These are phyloP conservation scores for Typhlomys cinereus DNA, from an alignment of 2,113 vertebrate genomes.

Conservation along the genomic window DNA sequence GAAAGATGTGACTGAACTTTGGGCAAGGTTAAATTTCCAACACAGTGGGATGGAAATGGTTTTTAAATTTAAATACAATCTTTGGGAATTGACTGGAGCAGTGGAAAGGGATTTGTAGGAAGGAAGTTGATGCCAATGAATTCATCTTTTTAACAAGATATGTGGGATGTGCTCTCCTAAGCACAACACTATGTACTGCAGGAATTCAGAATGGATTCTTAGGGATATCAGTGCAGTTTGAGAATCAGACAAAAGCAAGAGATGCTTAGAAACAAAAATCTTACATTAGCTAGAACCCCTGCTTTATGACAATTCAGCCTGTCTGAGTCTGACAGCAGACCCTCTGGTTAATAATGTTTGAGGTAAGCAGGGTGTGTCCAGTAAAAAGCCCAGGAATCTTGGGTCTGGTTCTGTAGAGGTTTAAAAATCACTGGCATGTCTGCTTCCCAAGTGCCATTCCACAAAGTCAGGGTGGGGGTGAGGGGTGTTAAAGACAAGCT, in stretches of 20 bases:
- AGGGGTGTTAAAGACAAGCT: neutral
- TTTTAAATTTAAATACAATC: conserved; percentile 34
- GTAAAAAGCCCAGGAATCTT: neutral
- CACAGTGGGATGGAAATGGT: conserved; percentile 9
- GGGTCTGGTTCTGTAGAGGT: neutral
- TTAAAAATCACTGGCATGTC: neutral
- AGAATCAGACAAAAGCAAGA: neutral
- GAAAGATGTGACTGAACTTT: neutral
- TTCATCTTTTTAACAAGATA: conserved; percentile 4
- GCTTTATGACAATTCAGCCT: neutral
- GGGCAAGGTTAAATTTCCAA: neutral
- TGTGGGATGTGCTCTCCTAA: neutral
- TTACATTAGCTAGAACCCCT: neutral
- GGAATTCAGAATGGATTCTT: neutral
- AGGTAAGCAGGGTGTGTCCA: neutral
- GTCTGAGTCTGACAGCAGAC: neutral
- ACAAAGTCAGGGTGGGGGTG: neutral
- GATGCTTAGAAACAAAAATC: neutral
- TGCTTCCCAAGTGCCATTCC: neutral
- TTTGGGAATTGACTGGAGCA: neutral
- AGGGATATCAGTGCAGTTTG: neutral
- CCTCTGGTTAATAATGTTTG: neutral
- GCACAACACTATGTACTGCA: neutral
- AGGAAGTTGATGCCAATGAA: neutral
- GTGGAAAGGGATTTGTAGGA: neutral